Percentiles rank a stretch among this genome's conserved stretches.
These are phyloP conservation scores for Apteryx owenii DNA, from an alignment of 2,113 vertebrate genomes.

Conservation along the genomic window DNA sequence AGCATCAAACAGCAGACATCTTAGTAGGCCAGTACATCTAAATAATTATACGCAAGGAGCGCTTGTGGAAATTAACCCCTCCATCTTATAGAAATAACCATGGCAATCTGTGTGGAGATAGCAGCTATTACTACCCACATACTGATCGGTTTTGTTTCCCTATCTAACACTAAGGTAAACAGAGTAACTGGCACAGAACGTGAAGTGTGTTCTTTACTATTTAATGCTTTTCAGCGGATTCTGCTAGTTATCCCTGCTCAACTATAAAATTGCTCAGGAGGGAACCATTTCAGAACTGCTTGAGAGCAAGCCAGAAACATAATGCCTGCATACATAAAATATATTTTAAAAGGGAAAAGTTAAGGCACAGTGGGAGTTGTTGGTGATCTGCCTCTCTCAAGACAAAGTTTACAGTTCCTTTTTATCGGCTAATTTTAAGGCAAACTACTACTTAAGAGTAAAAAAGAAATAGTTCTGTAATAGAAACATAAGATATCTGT, in stretches of 20 bases:
- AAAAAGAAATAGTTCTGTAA: background rate
- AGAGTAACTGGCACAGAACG: conserved; percentile 27
- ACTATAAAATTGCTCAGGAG: conserved; percentile 35
- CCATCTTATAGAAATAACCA: conserved; percentile 40
- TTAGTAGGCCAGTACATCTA: background rate
- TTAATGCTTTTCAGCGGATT: conserved; percentile 18
- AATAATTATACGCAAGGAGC: conserved; percentile 54
- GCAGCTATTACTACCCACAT: conserved; percentile 52
- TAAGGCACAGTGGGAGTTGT: conserved; percentile 3
- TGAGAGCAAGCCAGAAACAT: conserved; percentile 18
- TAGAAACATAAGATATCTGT: background rate
- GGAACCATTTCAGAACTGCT: conserved; percentile 11
- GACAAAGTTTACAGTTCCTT: background rate
- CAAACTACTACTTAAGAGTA: background rate
- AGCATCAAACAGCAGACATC: conserved; percentile 33
- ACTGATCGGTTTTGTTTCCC: conserved; percentile 20
- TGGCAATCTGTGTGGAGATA: conserved; percentile 50
- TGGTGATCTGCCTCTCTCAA: conserved; percentile 33
- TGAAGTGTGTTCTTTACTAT: background rate
- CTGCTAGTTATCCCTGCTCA: conserved; percentile 19
- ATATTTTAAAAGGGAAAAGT: conserved; percentile 5
- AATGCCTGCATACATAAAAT: conserved; percentile 1
- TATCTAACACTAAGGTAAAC: conserved; percentile 47
- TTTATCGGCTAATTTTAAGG: conserved; percentile 41
- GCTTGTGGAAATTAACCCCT: conserved; percentile 58